Evolutionary conservation across 2,888 invertebrate species (phyloP), one percentile per base, ranked within the genome.

Genomic region (Hipparchia sbordonii): DNA sequence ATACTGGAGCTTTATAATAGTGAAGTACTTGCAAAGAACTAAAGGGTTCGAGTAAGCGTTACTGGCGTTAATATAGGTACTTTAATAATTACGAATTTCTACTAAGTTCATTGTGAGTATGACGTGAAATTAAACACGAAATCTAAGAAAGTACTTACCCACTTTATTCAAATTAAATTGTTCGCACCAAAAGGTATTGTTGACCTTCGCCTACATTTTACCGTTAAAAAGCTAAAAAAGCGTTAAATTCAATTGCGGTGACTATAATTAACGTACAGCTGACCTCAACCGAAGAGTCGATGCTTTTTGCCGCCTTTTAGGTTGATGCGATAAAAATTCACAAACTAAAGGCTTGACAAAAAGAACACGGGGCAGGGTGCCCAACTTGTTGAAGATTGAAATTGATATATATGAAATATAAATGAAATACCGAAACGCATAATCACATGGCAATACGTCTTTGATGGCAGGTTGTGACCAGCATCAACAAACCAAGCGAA

Each of bases 121-220:
- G 48, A 65, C 65, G 51, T 51, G 9, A 65, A 65, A 65, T 65
- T 65, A 65, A 52, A 52, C 65, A 65, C 52, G 65, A 65, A 65
- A 52, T 65, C 65, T 39, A 65, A 65, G 65, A 65, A 65, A 65
- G 65, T 65, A 65, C 65, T 65, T 65, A 52, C 33, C 65, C 48
- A 12, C 65, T 33, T 33, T 63, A 63, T 65, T 65, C 52, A 33
- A 65, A 52, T 65, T 33, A 65, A 65, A 65, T 65, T 65, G 65
- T 65, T 65, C 65, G 51, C 65, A 65, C 51, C 23, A 33, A 65
- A 65, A 65, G 51, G 65, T 52, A 65, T 65, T 65, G 65, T 52
- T 39, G 65, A 52, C 65, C 65, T 65, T 65, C 65, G 51, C 65
- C 65, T 52, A 65, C 65, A 65, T 63, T 63, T 60, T 33, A 52